Percentiles rank a stretch among this genome's conserved stretches.
Conservation (phyloP, 2,797 vertebrate species). For the Pipistrellus kuhlii region DNA sequence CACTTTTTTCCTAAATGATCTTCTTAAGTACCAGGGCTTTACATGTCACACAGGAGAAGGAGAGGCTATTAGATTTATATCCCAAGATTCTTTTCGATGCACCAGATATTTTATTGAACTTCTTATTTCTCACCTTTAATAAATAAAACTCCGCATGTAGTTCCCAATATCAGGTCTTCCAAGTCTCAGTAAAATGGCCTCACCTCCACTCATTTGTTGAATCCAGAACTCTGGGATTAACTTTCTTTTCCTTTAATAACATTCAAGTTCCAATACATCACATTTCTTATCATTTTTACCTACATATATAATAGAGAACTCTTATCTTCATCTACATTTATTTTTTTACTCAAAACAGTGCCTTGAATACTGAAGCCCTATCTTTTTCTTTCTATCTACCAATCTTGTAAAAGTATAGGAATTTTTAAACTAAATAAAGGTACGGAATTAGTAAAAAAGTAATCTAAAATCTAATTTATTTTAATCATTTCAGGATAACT, state of each 20-base stretch:
- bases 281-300: background rate
- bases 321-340: background rate
- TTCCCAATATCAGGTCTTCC: background rate
- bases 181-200: background rate
- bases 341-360: background rate
- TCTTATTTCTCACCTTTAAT: background rate
- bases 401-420: background rate
- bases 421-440: background rate
- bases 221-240: background rate
- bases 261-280: background rate
- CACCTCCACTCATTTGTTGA: background rate
- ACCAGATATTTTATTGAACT: background rate
- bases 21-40: background rate
- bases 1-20: background rate
- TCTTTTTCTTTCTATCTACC: background rate
- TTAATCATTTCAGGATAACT: background rate
- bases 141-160: background rate
- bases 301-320: background rate
- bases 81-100: background rate
- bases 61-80: background rate
- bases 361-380: background rate
- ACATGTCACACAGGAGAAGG: background rate
- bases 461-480: background rate
- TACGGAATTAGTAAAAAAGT: background rate
- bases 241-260: background rate